These are phyloP conservation scores for Poecilia velifera DNA, from an alignment of 2,797 vertebrate species.

Conservation along the genomic window DNA sequence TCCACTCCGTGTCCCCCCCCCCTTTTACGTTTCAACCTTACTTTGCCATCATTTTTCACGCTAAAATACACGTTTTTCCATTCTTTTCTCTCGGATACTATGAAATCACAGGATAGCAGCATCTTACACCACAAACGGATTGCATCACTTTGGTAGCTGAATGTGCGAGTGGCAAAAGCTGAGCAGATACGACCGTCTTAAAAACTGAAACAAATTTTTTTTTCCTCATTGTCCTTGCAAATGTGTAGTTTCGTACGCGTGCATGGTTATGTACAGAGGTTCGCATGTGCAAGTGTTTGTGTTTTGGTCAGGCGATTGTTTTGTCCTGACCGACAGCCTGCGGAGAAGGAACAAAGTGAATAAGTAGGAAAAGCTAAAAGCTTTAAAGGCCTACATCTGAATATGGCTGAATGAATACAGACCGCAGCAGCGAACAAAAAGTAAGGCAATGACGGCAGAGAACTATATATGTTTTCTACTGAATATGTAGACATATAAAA, in stretches of 20 bases:
- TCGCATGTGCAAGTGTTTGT: slow-evolving; percentile 23
- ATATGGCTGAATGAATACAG: slow-evolving; percentile 81
- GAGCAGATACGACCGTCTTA: slow-evolving; percentile 57
- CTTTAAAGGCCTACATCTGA: slow-evolving; percentile 74
- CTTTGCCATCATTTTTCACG: slow-evolving; percentile 76
- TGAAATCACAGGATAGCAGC: slow-evolving; percentile 86
- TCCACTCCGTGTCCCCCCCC: slow-evolving; percentile 51
- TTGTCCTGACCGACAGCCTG: slow-evolving; percentile 45
- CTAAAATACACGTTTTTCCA: slow-evolving; percentile 79
- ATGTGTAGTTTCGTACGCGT: slow-evolving; percentile 30
- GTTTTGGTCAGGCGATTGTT: slow-evolving; percentile 39
- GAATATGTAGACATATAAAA: slow-evolving; percentile 77
- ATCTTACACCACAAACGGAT: slow-evolving; percentile 83
- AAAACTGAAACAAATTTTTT: slow-evolving; percentile 48
- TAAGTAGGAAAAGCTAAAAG: slow-evolving; percentile 76
- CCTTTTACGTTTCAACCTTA: slow-evolving; percentile 72
- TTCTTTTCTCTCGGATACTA: slow-evolving; percentile 74
- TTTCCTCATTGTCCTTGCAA: slow-evolving; percentile 67
- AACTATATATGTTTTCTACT: slow-evolving; percentile 77
- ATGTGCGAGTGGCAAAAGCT: slow-evolving; percentile 70
- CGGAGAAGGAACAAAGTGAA: slow-evolving; percentile 53
- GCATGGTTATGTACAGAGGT: slow-evolving; percentile 19
- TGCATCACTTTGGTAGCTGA: slow-evolving; percentile 85
- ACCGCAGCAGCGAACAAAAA: slow-evolving; percentile 62
- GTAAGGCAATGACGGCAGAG: slow-evolving; percentile 78